Conservation (phyloP, 2,797 vertebrate genomes). For the Telmatherina bonti region DNA sequence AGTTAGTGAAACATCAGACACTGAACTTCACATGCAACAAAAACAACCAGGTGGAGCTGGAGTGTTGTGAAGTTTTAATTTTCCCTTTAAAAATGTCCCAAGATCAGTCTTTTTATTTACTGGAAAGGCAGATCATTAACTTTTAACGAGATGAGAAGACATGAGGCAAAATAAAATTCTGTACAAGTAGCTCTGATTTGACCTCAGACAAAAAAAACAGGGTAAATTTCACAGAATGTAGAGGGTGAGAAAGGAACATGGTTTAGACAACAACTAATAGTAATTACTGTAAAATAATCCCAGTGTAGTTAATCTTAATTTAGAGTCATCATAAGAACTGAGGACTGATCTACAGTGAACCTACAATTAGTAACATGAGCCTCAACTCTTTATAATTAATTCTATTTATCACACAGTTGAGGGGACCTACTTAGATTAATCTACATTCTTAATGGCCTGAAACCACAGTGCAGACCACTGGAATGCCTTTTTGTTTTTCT, state of each 20-base stretch:
- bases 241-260: background rate
- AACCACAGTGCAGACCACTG: background rate
- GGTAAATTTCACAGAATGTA: background rate
- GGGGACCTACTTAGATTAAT: background rate
- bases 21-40: background rate
- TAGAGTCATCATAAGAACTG: background rate
- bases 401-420: background rate
- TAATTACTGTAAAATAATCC: background rate
- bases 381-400: background rate
- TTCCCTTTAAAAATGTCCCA: background rate
- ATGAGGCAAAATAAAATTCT: background rate
- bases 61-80: background rate
- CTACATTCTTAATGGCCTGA: background rate
- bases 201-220: too few relatives aligned
- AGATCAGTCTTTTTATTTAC: background rate
- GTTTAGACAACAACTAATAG: background rate
- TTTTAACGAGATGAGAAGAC: background rate
- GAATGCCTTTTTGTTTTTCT: constrained; percentile 3
- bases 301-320: background rate
- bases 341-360: background rate
- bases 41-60: background rate
- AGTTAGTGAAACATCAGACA: constrained; percentile 14
- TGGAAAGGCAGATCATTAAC: background rate
- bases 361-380: background rate
- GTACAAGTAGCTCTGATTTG: background rate